A percentile compares a stretch with the other conserved stretches of the same genome.
These are phyloP conservation scores for Anhinga rufa DNA, from an alignment of 2,113 vertebrate genomes.

Conservation along the genomic window DNA sequence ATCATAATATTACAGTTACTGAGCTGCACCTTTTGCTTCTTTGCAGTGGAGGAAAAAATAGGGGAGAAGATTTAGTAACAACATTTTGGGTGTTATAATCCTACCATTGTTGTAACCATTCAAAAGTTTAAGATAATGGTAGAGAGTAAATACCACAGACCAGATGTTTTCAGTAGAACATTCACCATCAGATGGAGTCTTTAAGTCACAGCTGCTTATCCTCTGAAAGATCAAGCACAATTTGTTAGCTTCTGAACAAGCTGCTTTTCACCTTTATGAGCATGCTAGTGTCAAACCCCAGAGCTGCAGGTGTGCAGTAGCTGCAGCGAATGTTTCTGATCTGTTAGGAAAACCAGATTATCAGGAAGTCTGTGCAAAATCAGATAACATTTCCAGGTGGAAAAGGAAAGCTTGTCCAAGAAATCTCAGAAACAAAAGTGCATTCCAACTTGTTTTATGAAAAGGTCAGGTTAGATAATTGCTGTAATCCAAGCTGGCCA, in stretches of 20 bases:
- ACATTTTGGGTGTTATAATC: neutral
- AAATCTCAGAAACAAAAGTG: neutral
- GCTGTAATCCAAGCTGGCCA: neutral
- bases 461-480: neutral
- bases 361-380: neutral
- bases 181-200: neutral
- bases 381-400: neutral
- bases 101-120: neutral
- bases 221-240: neutral
- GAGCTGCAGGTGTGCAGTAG: neutral
- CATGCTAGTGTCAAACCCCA: fast-evolving
- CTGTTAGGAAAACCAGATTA: neutral
- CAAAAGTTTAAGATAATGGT: neutral
- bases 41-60: neutral
- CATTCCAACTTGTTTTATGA: neutral
- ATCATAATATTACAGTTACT: neutral
- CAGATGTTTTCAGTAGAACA: neutral
- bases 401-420: neutral
- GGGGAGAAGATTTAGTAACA: neutral
- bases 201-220: neutral
- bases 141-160: neutral
- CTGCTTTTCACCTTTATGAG: fast-evolving
- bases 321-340: neutral
- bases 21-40: neutral
- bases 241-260: neutral